Percentiles rank a stretch among this genome's conserved stretches.
Evolutionary conservation across 2,888 invertebrate species (phyloP).

Genomic region (Thalpophila matura): DNA sequence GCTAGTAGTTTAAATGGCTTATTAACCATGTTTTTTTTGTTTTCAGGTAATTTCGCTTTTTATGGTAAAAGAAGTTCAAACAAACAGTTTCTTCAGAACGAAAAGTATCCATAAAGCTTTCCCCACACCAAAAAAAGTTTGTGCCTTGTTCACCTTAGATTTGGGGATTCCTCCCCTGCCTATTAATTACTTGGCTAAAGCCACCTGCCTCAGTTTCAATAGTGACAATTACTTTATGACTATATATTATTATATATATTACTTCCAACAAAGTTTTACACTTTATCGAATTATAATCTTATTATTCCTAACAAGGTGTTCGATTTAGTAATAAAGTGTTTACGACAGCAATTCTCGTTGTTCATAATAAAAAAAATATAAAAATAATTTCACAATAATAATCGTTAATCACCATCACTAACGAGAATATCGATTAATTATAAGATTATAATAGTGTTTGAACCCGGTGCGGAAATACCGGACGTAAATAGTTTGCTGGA

Average conservation of each 20-base stretch:
- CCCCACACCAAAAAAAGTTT: too few species aligned
- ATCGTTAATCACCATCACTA: conserved; percentile 55
- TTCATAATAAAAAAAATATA: conserved; percentile 43
- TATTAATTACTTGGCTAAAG: neutral
- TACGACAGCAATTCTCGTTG: conserved; percentile 20
- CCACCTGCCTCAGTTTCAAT: conserved; percentile 1
- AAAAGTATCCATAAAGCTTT: too few species aligned
- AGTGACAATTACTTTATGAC: neutral
- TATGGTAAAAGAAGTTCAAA: too few species aligned
- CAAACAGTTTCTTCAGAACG: too few species aligned
- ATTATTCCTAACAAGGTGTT: conserved; percentile 31
- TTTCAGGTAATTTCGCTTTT: too few species aligned
- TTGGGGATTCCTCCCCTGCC: too few species aligned
- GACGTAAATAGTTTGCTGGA: conserved; percentile 24
- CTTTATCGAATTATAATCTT: conserved; percentile 28
- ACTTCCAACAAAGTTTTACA: conserved; percentile 19
- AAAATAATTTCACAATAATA: conserved; percentile 41
- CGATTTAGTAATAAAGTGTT: conserved; percentile 47
- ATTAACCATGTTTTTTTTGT: too few species aligned
- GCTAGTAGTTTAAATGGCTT: too few species aligned
- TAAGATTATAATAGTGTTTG: conserved; percentile 30
- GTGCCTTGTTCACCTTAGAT: too few species aligned
- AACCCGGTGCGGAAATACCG: conserved; percentile 60
- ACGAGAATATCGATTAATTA: conserved; percentile 61
- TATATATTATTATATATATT: neutral